phyloP scores from a whole-genome alignment of 2,888 invertebrate genomes.

The Atrina japonica region DNA sequence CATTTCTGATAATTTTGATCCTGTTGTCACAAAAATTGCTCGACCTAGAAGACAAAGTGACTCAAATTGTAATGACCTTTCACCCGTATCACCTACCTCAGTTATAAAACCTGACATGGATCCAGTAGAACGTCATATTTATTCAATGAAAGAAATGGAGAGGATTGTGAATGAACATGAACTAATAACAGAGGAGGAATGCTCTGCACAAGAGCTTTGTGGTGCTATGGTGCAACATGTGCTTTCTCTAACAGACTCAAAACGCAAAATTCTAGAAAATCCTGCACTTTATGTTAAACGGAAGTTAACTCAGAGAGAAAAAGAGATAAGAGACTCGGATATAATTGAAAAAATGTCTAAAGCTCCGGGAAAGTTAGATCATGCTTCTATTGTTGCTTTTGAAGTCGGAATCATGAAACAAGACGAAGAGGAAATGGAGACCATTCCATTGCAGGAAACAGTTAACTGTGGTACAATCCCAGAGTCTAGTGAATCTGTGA shows the following conservation, averaged over 20 bases:
- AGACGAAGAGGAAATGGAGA: constrained; percentile 68
- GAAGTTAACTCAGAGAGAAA: constrained; percentile 75
- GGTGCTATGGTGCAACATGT: constrained; percentile 79
- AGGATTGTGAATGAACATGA: constrained; percentile 79
- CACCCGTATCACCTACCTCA: constrained; percentile 40
- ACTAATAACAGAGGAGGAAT: constrained; percentile 76
- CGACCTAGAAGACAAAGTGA: constrained; percentile 67
- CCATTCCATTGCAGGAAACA: constrained; percentile 54
- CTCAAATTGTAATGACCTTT: constrained; percentile 47
- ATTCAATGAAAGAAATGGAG: constrained; percentile 85
- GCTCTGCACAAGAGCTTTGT: constrained; percentile 79
- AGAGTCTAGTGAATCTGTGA: constrained; percentile 18
- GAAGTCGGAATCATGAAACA: constrained; percentile 83
- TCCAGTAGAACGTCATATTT: constrained; percentile 86
- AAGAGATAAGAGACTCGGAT: constrained; percentile 75
- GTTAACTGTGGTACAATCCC: constrained; percentile 15
- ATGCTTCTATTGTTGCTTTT: constrained; percentile 91
- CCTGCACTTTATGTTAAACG: constrained; percentile 76
- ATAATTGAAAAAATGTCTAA: constrained; percentile 88
- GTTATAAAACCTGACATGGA: constrained; percentile 78
- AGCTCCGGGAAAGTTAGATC: constrained; percentile 93
- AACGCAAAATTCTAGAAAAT: constrained; percentile 91
- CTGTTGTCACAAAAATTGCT: constrained; percentile 93
- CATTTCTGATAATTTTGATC: constrained; percentile 94
- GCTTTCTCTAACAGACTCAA: constrained; percentile 87